Base-by-base conservation (phyloP, 2,888 invertebrate genomes). In the Yponomeuta cagnagella region DNA sequence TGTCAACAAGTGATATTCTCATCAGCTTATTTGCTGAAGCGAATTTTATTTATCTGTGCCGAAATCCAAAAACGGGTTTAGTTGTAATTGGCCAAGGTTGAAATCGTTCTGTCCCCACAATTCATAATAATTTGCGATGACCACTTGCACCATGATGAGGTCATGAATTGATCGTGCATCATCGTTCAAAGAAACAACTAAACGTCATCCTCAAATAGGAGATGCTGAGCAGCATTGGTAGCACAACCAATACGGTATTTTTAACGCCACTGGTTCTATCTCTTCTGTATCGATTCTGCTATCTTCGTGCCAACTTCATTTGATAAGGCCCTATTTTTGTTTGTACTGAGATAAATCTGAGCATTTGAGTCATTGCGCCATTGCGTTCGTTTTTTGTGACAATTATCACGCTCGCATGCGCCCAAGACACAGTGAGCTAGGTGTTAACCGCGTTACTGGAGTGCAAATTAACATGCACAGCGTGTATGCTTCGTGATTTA, bases 401-500 rank as follows among this genome's bases (percentile, higher is more conserved):
- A 65, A 12, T 65, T 31, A 33, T 65, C 52, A 58, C 52, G 15
- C 52, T 58, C 65, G 10, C 68, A 67, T 68, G 23, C 48, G 23
- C 37, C 48, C 43, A 15, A 68, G 10, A 68, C 68, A 68, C n/a
- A 68, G 10, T 43, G 37, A 37, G 33, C 15, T 15, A 66, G n/a
- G 66, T 68, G 68, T 43, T 68, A 48, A 37, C 48, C 37, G 23
- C 37, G 68, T 68, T 68, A 48, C 68, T 48, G 30, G 48, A 68
- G 68, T 48, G 48, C 15, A 48, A 68, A 68, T 68, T 68, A 68
- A 23, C 68, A 68, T 48, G 52, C 52, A 58, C 52, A 58, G 5
- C 52, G 12, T 12, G 52, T 58, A 58, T 15, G 12, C 43, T 15
- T 58, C 52, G 52, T 15, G 15, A 58, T 58, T 63, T 15, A 58